Evolutionary conservation across 2,797 vertebrate species (phyloP).

Genomic region (Crenichthys baileyi): DNA sequence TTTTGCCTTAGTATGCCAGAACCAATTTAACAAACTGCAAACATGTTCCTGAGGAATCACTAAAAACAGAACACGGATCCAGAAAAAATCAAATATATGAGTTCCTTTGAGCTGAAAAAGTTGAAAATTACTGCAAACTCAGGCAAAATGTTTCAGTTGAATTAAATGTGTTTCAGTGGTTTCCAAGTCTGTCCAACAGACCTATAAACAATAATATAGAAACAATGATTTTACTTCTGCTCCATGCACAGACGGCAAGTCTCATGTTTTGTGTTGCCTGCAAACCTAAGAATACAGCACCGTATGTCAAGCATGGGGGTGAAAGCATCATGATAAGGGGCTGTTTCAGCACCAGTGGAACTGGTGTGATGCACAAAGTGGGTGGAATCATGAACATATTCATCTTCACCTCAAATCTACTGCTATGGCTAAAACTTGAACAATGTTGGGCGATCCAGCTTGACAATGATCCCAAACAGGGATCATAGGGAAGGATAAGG

Average conservation of each 20-base stretch:
- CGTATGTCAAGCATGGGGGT: not conserved
- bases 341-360: not conserved
- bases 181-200: not conserved
- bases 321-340: not conserved
- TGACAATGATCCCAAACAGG: no score
- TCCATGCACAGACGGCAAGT: not conserved
- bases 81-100: not conserved
- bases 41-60: not conserved
- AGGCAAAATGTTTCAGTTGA: not conserved
- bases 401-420: not conserved
- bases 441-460: no score
- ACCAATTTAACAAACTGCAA: not conserved
- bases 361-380: not conserved
- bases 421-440: not conserved
- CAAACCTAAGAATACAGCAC: not conserved
- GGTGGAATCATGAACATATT: not conserved
- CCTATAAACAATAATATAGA: slow-evolving; percentile 1
- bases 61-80: not conserved
- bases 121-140: not conserved
- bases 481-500: no score
- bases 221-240: not conserved
- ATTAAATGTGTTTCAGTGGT: not conserved
- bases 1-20: not conserved
- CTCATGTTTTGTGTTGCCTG: not conserved
- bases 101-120: not conserved